These are phyloP conservation scores for Oppia nitens DNA, from an alignment of 1,140 invertebrate genomes.

Conservation along the genomic window DNA sequence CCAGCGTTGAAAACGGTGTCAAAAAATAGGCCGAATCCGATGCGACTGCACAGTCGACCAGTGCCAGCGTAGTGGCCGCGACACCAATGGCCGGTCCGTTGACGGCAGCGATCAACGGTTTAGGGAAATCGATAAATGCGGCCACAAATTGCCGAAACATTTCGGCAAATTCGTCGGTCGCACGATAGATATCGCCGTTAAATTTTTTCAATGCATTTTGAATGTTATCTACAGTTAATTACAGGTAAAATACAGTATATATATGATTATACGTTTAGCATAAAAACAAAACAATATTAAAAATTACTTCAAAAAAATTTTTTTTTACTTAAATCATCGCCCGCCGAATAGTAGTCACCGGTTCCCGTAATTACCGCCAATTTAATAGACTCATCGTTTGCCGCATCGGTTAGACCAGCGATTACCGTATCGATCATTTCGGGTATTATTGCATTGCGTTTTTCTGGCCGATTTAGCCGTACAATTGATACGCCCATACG, in stretches of 20 bases:
- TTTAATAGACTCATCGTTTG: neutral
- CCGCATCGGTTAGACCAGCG: neutral
- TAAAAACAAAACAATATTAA: too few relatives aligned
- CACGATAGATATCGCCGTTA: slow-evolving; percentile 26
- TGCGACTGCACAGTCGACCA: slow-evolving; percentile 67
- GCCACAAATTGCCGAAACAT: slow-evolving; percentile 41
- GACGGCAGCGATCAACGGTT: slow-evolving; percentile 67
- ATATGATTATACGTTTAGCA: too few relatives aligned
- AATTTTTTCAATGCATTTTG: slow-evolving; percentile 23
- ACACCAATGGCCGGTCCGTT: slow-evolving; percentile 88
- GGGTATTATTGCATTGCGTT: neutral
- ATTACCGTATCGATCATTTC: neutral
- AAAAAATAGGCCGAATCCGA: slow-evolving; percentile 61
- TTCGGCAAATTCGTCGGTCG: slow-evolving; percentile 20
- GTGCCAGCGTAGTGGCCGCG: slow-evolving; percentile 54
- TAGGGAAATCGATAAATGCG: slow-evolving; percentile 68
- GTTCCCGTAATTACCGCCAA: neutral
- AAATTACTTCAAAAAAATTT: too few relatives aligned
- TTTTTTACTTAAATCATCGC: too few relatives aligned
- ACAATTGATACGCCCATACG: too few relatives aligned
- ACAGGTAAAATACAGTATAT: too few relatives aligned
- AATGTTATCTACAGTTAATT: slow-evolving; percentile 16
- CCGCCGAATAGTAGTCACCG: neutral
- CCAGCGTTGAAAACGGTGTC: slow-evolving; percentile 62
- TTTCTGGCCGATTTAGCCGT: slow-evolving; percentile 21